Evolutionary conservation across 2,113 vertebrate genomes (phyloP), one percentile per base, ranked within the genome.

Genomic region (Pluvianellus socialis): DNA sequence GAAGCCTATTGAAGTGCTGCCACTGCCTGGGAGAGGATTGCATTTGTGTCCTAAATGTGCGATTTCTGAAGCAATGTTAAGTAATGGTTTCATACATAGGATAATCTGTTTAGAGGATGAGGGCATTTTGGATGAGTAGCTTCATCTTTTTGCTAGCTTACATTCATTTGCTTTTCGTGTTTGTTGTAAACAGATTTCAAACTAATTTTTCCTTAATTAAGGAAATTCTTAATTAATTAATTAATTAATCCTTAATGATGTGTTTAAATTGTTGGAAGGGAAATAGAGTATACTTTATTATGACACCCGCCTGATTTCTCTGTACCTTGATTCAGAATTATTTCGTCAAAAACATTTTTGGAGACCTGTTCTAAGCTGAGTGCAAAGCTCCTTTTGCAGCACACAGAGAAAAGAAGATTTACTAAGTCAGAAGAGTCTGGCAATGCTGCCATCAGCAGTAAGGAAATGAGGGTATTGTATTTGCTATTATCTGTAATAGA

Each of bases 381-480:
- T 58, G 38, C 32, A 44, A 92, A 62, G 32, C 12, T 87, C 6
- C 14, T 75, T 63, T 86, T 56, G 42, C 35, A 88, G 26, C 5
- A 42, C 30, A 9, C 4, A 24, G 49, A 52, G 7, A 63, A 73
- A 61, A 58, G 47, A 86, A 59, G 63, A 73, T 70, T 63, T 86
- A 38, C 24, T 38, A 38, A 58, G n/a, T 45, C 45, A 52, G 74
- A 61, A 70, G 21, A 68, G 38, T 55, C 79, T 67, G 81, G 71
- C 32, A 92, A 27, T 88, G 82, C 75, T 90, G 59, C 72, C 79
- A 66, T 93, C 88, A 92, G 71, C 93, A 92, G 6, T 77, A 77
- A 96, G 88, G 95, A 97, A 93, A 94, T 94, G 50, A 93, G 67
- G 26, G 67, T 90, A 93, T 90, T 92, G 77, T 88, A 66, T 88